Evolutionary conservation across 2,888 invertebrate genomes (phyloP).

Genomic region (Orthonevra nobilis): DNA sequence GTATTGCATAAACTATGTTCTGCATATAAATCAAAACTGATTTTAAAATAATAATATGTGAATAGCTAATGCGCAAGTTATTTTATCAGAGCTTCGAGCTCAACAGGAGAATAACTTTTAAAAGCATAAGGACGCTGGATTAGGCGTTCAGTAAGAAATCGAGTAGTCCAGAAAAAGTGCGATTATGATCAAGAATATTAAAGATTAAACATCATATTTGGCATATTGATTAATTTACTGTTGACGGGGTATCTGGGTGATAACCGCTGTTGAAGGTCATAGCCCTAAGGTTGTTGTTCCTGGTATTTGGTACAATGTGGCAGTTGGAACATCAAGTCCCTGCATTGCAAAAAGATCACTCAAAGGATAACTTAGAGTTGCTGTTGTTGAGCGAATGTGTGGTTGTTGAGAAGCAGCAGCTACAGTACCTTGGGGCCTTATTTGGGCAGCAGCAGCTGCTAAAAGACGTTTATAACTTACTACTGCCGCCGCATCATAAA

Average conservation of each 20-base stretch:
- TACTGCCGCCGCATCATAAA: constrained; percentile 79
- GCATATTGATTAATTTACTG: too few relatives aligned
- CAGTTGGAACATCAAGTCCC: constrained; percentile 83
- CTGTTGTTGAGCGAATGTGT: constrained; percentile 81
- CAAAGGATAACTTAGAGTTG: constrained; percentile 85
- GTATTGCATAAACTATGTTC: too few relatives aligned
- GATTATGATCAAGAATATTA: too few relatives aligned
- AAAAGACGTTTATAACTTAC: constrained; percentile 79
- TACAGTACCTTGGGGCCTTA: constrained; percentile 76
- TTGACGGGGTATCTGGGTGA: constrained; percentile 76
- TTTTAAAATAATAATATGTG: too few relatives aligned
- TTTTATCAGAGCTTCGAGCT: too few relatives aligned
- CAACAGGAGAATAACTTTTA: too few relatives aligned
- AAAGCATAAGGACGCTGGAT: too few relatives aligned
- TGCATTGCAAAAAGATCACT: constrained; percentile 87
- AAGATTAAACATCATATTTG: too few relatives aligned
- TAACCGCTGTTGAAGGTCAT: constrained; percentile 82
- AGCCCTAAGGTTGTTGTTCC: constrained; percentile 86
- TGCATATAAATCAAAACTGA: too few relatives aligned
- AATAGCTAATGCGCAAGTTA: too few relatives aligned
- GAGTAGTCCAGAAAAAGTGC: too few relatives aligned
- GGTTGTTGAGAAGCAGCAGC: constrained; percentile 77
- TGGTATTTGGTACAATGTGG: constrained; percentile 86
- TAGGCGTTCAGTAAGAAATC: too few relatives aligned
- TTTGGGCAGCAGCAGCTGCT: constrained; percentile 79